phyloP scores from a whole-genome alignment of 2,797 vertebrate genomes.

The Galagoides demidoff region DNA sequence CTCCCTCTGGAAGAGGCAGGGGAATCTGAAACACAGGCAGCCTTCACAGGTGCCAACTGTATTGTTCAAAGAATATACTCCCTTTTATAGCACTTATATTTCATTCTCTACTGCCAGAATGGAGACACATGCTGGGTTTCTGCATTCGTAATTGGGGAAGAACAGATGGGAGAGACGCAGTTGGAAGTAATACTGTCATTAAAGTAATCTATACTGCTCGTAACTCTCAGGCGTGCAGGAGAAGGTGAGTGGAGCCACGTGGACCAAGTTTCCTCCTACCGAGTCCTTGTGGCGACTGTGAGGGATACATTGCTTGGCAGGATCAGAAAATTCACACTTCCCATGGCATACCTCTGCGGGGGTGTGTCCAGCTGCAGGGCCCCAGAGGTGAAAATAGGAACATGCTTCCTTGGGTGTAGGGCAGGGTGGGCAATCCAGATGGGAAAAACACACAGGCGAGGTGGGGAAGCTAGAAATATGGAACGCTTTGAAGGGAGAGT shows the following conservation, averaged over 20 bases:
- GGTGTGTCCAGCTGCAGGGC: neutral
- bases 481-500: neutral
- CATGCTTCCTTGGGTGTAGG: neutral
- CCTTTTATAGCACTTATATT: slow-evolving; percentile 85
- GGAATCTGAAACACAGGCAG: neutral
- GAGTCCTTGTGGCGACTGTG: neutral
- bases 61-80: slow-evolving; percentile 85
- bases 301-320: neutral
- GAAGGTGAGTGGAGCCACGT: slow-evolving; percentile 74
- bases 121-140: slow-evolving; percentile 87
- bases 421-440: neutral
- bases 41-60: slow-evolving; percentile 79
- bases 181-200: slow-evolving; percentile 87
- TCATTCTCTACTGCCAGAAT: slow-evolving; percentile 87
- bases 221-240: slow-evolving; percentile 81
- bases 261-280: neutral
- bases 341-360: neutral
- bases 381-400: neutral
- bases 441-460: neutral
- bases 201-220: slow-evolving; percentile 88
- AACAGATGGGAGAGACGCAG: slow-evolving; percentile 87
- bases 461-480: neutral
- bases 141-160: slow-evolving; percentile 88
- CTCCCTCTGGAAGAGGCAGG: slow-evolving; percentile 2
- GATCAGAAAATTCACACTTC: neutral